Conservation (phyloP, 2,797 vertebrate genomes). For the Heteromormyrus szaboi region DNA sequence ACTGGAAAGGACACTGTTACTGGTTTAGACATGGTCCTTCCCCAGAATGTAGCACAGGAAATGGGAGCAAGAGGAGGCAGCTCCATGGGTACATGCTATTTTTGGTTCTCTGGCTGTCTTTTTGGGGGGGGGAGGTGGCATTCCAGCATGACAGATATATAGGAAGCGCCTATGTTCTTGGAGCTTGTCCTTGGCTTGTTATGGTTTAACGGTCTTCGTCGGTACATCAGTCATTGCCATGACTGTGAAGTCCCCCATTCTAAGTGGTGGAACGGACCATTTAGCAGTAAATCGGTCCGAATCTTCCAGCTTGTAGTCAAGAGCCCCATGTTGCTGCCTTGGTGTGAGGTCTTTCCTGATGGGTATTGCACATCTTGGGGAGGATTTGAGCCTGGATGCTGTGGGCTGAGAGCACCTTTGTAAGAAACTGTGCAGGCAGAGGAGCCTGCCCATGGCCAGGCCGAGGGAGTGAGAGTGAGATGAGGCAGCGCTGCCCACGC, state of each 20-base stretch:
- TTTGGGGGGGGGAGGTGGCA: background rate
- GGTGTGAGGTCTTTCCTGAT: background rate
- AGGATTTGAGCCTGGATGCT: background rate
- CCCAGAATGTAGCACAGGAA: conserved; percentile 17
- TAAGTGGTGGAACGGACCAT: background rate
- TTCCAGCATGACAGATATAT: conserved; percentile 8
- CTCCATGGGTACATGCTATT: conserved; percentile 5
- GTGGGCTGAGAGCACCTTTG: background rate
- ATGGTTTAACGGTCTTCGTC: background rate
- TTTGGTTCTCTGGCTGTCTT: conserved; percentile 12
- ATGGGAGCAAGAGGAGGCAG: conserved; percentile 17
- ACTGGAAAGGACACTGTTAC: background rate
- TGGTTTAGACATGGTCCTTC: conserved; percentile 11
- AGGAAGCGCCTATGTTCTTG: conserved; percentile 8
- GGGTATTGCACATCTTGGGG: background rate
- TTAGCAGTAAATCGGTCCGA: conserved; percentile 10
- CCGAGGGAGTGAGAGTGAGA: background rate
- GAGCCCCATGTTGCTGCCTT: background rate
- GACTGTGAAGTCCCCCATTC: background rate
- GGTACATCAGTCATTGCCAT: background rate
- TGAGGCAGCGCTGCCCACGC: background rate
- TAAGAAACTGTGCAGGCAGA: background rate
- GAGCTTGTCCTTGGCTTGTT: conserved; percentile 6
- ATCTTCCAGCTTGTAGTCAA: background rate
- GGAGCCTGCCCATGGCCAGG: background rate